Evolutionary conservation across 2,797 vertebrate species (phyloP), one percentile per base, ranked within the genome.

Genomic region (Diceros bicornis): DNA sequence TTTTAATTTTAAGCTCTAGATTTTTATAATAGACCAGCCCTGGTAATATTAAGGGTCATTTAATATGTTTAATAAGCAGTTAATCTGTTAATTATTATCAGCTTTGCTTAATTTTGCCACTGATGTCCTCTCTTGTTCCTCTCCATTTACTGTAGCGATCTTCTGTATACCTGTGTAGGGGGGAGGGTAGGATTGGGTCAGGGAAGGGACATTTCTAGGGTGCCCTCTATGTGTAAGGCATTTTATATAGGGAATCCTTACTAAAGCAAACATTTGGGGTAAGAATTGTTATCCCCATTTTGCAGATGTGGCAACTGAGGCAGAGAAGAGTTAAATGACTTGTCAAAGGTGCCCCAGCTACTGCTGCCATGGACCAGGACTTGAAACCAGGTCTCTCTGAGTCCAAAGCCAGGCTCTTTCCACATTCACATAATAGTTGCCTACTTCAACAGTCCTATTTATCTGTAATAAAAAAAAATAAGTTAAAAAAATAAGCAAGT

Each of bases 351-450:
- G 8, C 50, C 68, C 21, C 47, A 25, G 47, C 55, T 92, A 27
- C 66, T 72, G 10, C 14, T 72, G 1, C 47, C 59, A 4, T 85
- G 77, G 64, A 83, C 34, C 32, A 68, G 69, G 61, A 68, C 78
- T 93, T 97, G 52, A 94, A 94, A 50, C 21, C 27, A 77, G 32
- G 29, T 81, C 89, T 74, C 32, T 89, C 23, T 47, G 7, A 79
- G 29, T 91, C 9, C 55, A 79, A 83, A 89, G 47, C 44, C 34
- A 79, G 59, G 32, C 52, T 27, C 44, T 87, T 92, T 82, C 59
- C 34, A 77, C 44, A 7, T 72, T 68, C 68, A 62, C 18, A 1
- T 55, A 59, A 52, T 7, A 18, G 18, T n/a, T 91, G 78, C 11
- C 62, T 72, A 57, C 52, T 47, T 72, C 44, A 64, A 52, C 16